Evolutionary conservation across 2,113 vertebrate genomes (phyloP).

Genomic region (Salvator merianae): DNA sequence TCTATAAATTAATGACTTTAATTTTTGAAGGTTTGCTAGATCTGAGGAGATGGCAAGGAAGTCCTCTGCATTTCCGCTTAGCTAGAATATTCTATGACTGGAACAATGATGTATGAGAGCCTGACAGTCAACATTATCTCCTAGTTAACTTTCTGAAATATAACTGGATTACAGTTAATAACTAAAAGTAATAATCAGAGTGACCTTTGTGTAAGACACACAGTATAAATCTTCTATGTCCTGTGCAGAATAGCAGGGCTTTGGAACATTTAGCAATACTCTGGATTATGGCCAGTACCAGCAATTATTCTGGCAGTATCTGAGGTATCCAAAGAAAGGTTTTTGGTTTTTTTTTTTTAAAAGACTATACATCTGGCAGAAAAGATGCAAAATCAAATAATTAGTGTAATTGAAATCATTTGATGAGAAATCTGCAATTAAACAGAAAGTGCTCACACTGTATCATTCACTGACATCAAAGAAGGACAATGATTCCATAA

Average conservation of each 20-base stretch:
- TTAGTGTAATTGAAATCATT: not conserved
- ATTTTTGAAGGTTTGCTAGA: not conserved
- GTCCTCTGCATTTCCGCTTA: not conserved
- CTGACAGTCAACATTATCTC: not conserved
- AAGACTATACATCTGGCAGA: not conserved
- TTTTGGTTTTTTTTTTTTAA: not conserved
- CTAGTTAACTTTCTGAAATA: not conserved
- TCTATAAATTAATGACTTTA: constrained; percentile 5
- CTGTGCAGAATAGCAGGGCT: not conserved
- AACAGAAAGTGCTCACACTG: no score
- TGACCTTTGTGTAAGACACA: not conserved
- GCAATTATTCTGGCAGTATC: not conserved
- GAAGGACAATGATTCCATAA: not conserved
- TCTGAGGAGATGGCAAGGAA: not conserved
- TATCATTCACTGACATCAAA: not conserved
- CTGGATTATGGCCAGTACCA: not conserved
- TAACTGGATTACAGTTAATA: not conserved
- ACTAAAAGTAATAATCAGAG: not conserved
- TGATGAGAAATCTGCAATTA: not conserved
- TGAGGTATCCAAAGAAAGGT: not conserved
- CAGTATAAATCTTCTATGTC: not conserved
- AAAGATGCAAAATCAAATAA: not conserved
- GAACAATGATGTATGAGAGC: not conserved
- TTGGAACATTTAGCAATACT: not conserved
- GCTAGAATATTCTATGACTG: not conserved